Evolutionary conservation across 2,797 vertebrate genomes (phyloP).

Genomic region (Saxicola maurus): DNA sequence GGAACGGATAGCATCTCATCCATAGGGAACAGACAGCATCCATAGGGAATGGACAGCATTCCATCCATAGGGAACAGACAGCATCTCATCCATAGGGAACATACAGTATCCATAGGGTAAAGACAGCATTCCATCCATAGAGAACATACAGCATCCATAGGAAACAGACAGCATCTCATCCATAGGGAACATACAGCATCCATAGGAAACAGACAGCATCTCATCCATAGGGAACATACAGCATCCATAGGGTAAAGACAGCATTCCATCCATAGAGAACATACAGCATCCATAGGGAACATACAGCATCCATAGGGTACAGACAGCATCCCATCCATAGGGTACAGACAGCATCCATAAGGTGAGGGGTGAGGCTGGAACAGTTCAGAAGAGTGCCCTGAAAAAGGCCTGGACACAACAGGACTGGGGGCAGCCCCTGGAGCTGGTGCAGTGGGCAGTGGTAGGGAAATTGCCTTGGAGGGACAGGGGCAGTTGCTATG

Average conservation of each 20-base stretch:
- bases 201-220: too few species aligned
- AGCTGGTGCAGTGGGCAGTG: accelerated
- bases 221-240: neutral
- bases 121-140: neutral
- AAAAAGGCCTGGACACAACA: neutral
- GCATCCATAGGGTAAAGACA: neutral
- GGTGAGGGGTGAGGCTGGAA: too few species aligned
- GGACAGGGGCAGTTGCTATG: neutral
- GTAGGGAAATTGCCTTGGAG: neutral
- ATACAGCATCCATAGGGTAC: accelerated
- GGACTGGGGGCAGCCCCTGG: neutral
- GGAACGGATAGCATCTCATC: neutral
- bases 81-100: too few species aligned
- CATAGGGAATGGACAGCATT: too few species aligned
- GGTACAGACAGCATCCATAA: neutral
- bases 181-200: too few species aligned
- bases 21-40: neutral
- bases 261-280: accelerated
- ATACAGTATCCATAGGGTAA: neutral
- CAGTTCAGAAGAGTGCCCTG: neutral
- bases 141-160: neutral
- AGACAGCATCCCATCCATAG: too few species aligned
- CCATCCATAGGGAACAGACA: too few species aligned
- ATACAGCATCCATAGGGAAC: neutral
- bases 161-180: too few species aligned